A percentile compares a stretch with the other conserved stretches of the same genome.
These are phyloP conservation scores for Nothocercus julius DNA, from an alignment of 2,113 vertebrate species.

Conservation along the genomic window DNA sequence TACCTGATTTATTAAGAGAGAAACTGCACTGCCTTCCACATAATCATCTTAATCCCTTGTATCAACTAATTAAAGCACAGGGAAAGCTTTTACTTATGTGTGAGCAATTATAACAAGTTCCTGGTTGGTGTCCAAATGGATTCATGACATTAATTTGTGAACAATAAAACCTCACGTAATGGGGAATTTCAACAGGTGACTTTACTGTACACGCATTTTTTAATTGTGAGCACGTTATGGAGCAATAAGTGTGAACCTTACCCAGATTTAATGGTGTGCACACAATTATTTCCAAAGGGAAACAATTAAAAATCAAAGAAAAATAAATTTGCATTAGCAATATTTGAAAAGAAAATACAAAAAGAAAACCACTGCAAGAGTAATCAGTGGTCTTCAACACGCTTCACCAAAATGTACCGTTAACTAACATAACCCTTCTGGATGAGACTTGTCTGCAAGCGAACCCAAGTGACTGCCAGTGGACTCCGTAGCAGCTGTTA, in stretches of 20 bases:
- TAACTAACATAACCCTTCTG: background rate
- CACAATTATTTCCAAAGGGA: background rate
- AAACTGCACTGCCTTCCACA: conserved; percentile 78
- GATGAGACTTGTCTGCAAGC: background rate
- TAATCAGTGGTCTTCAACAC: background rate
- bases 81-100: conserved; percentile 77
- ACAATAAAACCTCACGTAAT: conserved; percentile 62
- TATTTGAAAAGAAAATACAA: background rate
- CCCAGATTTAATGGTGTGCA: background rate
- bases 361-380: background rate
- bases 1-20: conserved; percentile 75
- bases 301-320: background rate
- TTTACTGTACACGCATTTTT: conserved; percentile 48
- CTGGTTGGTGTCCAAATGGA: conserved; percentile 77
- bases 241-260: background rate
- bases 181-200: conserved; percentile 58
- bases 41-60: conserved; percentile 81
- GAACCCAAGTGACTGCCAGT: background rate
- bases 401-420: background rate
- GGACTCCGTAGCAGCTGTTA: background rate
- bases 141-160: conserved; percentile 76
- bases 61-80: conserved; percentile 83
- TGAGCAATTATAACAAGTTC: conserved; percentile 77
- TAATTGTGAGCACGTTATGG: background rate
- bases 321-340: background rate